Evolutionary conservation across 1,140 invertebrate species (phyloP).

Genomic region (Eupristina koningsbergeri): DNA sequence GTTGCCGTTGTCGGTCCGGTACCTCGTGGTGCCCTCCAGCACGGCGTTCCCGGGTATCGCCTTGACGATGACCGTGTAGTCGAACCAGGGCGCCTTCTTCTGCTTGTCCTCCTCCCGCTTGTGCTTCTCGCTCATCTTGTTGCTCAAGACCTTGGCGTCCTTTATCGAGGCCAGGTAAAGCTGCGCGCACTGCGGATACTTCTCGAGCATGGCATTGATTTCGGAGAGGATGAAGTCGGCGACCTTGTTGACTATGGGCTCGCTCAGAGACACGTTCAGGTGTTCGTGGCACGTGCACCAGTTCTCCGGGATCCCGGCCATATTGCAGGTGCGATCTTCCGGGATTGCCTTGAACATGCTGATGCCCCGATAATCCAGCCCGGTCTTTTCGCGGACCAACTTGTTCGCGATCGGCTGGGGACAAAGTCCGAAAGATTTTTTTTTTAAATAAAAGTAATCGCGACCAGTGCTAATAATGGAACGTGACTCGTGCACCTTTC

Average conservation of each 20-base stretch:
- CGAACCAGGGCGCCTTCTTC: constrained; percentile 68
- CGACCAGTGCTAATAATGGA: no score
- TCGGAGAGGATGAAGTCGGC: constrained; percentile 76
- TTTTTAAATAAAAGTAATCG: no score
- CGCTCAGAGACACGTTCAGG: constrained; percentile 72
- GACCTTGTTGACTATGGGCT: constrained; percentile 71
- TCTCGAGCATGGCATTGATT: constrained; percentile 78
- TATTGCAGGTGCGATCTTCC: constrained; percentile 81
- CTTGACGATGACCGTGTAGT: constrained; percentile 79
- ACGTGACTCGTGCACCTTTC: no score
- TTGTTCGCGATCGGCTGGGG: neutral
- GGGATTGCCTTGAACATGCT: constrained; percentile 85
- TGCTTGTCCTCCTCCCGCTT: constrained; percentile 64
- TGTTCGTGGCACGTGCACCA: constrained; percentile 88
- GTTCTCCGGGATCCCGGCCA: constrained; percentile 83
- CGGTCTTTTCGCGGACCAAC: no score
- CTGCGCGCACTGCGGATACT: constrained; percentile 76
- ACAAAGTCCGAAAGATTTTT: neutral
- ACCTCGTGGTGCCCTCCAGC: constrained; percentile 83
- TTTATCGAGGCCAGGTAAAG: constrained; percentile 75
- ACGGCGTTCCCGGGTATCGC: constrained; percentile 80
- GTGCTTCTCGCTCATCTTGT: constrained; percentile 72
- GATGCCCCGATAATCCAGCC: constrained; percentile 74
- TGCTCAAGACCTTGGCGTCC: constrained; percentile 73
- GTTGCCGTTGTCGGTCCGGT: constrained; percentile 65